Evolutionary conservation across 2,113 vertebrate genomes (phyloP).

Genomic region (Chlamydotis undulata): DNA sequence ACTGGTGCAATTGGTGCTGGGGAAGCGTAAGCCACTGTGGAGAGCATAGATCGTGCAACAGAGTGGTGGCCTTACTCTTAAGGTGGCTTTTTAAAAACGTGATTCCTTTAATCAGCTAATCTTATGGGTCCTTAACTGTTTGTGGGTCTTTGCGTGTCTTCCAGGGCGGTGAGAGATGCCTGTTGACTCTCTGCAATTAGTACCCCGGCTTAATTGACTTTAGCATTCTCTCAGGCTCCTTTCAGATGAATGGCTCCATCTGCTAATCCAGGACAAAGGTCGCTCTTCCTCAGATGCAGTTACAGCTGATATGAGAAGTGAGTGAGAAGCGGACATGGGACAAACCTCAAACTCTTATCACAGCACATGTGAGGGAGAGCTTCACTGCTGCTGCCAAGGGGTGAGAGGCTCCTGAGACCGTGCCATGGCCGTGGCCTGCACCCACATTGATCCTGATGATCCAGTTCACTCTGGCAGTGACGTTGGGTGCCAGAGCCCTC

Average conservation of each 20-base stretch:
- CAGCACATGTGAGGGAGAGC: background rate
- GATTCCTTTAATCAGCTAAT: background rate
- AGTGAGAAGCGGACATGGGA: background rate
- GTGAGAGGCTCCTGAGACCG: background rate
- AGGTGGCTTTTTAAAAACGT: background rate
- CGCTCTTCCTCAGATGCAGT: background rate
- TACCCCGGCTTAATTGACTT: background rate
- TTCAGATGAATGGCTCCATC: background rate
- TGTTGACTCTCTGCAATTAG: background rate
- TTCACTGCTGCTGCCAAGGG: background rate
- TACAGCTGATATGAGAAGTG: background rate
- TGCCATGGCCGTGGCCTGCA: background rate
- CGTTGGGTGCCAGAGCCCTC: background rate
- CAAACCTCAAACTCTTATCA: background rate
- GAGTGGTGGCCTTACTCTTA: background rate
- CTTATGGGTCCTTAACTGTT: background rate
- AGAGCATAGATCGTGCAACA: background rate
- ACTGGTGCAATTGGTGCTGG: rapidly evolving
- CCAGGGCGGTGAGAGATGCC: background rate
- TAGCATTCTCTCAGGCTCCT: background rate
- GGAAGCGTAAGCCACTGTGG: background rate
- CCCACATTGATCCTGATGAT: rapidly evolving
- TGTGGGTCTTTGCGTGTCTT: background rate
- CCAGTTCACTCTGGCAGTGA: background rate
- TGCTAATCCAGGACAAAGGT: background rate